Percentiles rank a stretch among this genome's conserved stretches.
Evolutionary conservation across 2,113 vertebrate species (phyloP).

Genomic region (Cheilinus undulatus): DNA sequence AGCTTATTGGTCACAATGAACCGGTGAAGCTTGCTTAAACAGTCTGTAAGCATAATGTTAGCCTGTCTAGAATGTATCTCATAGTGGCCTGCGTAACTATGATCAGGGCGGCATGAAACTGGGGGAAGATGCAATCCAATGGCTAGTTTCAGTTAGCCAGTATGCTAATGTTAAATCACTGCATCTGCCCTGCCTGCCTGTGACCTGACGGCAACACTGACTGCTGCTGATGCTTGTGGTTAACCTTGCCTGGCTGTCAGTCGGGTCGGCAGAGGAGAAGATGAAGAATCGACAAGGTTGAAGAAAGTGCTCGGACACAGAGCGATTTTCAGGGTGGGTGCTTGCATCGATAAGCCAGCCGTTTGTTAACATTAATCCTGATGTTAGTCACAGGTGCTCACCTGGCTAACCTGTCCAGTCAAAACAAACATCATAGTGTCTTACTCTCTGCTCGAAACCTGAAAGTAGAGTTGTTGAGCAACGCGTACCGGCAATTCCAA

Average conservation of each 20-base stretch:
- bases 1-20: background rate
- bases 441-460: background rate
- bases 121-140: background rate
- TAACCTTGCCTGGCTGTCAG: background rate
- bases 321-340: conserved; percentile 1
- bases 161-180: conserved; percentile 69
- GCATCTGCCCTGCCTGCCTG: conserved; percentile 47
- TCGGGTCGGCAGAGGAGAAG: background rate
- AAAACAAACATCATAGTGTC: background rate
- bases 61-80: background rate
- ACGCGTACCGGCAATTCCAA: background rate
- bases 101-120: background rate
- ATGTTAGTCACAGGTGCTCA: conserved; percentile 21
- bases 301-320: background rate
- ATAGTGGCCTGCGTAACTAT: background rate
- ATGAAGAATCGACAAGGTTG: background rate
- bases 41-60: background rate
- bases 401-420: background rate
- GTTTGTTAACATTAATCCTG: conserved; percentile 1
- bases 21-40: background rate
- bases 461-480: background rate
- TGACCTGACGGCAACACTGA: conserved; percentile 28
- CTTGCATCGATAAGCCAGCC: background rate
- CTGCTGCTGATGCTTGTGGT: background rate
- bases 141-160: conserved; percentile 40